Conservation (phyloP, 2,797 vertebrate species). For the Epinephelus coioides region DNA sequence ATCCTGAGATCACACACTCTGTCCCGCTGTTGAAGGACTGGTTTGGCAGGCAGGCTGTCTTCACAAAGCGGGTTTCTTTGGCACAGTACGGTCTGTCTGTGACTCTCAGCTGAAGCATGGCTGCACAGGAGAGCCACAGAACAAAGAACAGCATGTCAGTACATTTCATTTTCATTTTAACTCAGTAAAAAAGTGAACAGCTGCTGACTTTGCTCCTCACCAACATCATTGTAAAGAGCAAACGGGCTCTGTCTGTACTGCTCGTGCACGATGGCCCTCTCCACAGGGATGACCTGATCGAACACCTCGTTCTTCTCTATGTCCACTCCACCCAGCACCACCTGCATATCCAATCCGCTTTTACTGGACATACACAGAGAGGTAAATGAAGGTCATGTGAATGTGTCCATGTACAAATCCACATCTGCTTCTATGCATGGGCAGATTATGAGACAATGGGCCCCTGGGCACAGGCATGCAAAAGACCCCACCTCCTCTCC, state of each 20-base stretch:
- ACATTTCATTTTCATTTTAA: not conserved
- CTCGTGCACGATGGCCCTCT: constrained; percentile 82
- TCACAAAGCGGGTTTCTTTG: constrained; percentile 61
- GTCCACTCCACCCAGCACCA: constrained; percentile 87
- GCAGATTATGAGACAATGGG: too few species aligned
- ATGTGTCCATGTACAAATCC: not conserved
- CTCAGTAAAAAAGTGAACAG: too few species aligned
- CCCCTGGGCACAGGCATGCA: too few species aligned
- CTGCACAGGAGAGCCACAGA: constrained; percentile 25
- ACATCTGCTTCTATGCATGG: not conserved
- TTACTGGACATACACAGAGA: constrained; percentile 30
- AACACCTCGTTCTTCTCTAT: constrained; percentile 82
- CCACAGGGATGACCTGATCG: constrained; percentile 88
- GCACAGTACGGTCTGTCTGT: constrained; percentile 41
- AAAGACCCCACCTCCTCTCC: too few species aligned
- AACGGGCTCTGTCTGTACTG: constrained; percentile 66
- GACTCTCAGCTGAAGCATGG: constrained; percentile 54
- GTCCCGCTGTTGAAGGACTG: constrained; percentile 35
- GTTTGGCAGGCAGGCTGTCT: constrained; percentile 45
- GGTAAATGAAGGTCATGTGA: not conserved
- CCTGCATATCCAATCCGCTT: constrained; percentile 52
- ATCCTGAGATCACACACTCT: constrained; percentile 64
- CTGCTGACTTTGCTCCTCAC: constrained; percentile 31
- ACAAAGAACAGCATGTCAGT: not conserved
- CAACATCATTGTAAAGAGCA: constrained; percentile 60